These are phyloP conservation scores for Euura lappo DNA, from an alignment of 1,140 invertebrate species.

Conservation along the genomic window DNA sequence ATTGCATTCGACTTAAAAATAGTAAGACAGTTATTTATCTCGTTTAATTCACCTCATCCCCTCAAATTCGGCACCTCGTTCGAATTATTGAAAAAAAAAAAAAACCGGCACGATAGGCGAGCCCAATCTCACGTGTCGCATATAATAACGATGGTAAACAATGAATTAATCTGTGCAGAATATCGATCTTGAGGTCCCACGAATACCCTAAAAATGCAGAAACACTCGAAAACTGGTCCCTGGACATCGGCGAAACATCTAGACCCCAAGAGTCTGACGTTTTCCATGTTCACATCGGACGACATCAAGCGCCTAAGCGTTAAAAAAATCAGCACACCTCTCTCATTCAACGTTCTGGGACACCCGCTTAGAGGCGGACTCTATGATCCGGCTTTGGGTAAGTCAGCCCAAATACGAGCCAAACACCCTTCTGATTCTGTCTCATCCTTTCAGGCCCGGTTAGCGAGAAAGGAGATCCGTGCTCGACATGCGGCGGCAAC, in stretches of 20 bases:
- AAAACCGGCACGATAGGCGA: no score
- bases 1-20: no score
- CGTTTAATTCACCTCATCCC: no score
- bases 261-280: constrained; percentile 64
- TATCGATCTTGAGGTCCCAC: no score
- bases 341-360: constrained; percentile 85
- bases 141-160: no score
- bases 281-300: constrained; percentile 77
- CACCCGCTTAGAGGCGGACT: constrained; percentile 84
- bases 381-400: constrained; percentile 83
- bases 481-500: constrained; percentile 81
- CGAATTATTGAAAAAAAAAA: no score
- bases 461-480: constrained; percentile 70
- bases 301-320: constrained; percentile 91
- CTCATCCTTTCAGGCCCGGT: constrained; percentile 61
- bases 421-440: neutral
- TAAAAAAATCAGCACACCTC: constrained; percentile 80
- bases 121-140: no score
- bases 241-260: constrained; percentile 44
- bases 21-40: no score
- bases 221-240: neutral
- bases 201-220: neutral
- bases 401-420: neutral
- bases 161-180: no score
- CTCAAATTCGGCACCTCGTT: no score